Evolutionary conservation across 2,888 invertebrate species (phyloP), one percentile per base, ranked within the genome.

Genomic region (Agapetus fuscipes): DNA sequence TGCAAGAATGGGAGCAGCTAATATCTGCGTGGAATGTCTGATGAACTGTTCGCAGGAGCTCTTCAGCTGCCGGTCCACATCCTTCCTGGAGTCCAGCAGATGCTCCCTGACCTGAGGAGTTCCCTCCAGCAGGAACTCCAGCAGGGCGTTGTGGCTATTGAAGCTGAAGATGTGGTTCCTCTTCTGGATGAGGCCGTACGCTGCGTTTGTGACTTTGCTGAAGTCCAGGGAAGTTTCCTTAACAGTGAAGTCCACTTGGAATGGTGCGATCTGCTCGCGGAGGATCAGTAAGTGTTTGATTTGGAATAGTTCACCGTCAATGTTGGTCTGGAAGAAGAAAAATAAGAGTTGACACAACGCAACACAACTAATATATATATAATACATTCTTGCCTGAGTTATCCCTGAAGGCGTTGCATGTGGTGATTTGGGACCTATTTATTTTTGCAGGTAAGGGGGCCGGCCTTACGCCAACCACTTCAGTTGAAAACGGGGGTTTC

Each of bases 261-360:
- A 98, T 0, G 98, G 97, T 0, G 96, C 93, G 17, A 97, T 97
- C 62, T 98, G 98, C 58, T 98, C 98, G 14, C 98, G 67, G 2
- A 99, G 68, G 41, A 99, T 98, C 3, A 99, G 69, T 41, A 99
- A 66, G 64, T 99, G 98, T 59, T 98, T 98, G 29, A 98, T 91
- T 64, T 96, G 84, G 61, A 98, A 98, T n/a, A 98, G 68, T 56
- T 89, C 83, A 0, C 90, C 95, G 62, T 98, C 96, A n/a, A 94
- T 71, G n/a, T 70, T 63, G 0, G 83, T 80, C 64, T 85, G 48
- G 39, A 62, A 59, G 46, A 42, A 36, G 30, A 33, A 40, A 26
- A 43, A 43, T n/a, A 30, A 14, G 14, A 35, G 12, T 14, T 12
- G 3, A 7, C 12, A 13, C 2, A 34, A 14, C 11, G 38, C 29